These are phyloP conservation scores for Corvus hawaiiensis DNA, from an alignment of 2,113 vertebrate genomes.

Conservation along the genomic window DNA sequence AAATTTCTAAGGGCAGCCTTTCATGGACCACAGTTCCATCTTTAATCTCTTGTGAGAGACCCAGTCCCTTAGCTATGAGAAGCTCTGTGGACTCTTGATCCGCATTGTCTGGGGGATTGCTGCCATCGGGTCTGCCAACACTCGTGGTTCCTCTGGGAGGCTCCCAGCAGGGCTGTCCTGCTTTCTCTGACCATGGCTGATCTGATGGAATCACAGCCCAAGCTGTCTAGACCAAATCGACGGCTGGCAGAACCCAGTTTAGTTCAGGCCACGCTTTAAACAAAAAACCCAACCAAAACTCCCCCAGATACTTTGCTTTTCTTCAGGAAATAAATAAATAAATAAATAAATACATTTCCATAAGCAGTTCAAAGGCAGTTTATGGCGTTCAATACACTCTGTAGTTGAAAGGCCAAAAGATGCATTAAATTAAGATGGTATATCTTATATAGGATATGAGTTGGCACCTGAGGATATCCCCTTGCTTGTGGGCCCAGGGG, in stretches of 20 bases:
- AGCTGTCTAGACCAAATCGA: fast-evolving
- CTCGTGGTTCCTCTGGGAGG: background rate
- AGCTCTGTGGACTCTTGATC: background rate
- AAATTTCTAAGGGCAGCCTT: background rate
- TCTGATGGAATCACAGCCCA: background rate
- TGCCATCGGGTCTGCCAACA: fast-evolving
- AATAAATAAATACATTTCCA: background rate
- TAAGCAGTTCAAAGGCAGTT: background rate
- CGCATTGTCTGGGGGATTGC: background rate
- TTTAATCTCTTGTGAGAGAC: background rate
- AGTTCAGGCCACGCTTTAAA: background rate
- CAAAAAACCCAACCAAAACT: background rate
- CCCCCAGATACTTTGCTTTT: background rate
- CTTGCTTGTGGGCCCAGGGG: background rate
- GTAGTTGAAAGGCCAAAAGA: background rate
- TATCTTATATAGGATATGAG: background rate
- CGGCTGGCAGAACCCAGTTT: background rate
- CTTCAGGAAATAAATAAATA: background rate
- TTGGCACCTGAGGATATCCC: background rate
- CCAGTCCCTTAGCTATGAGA: too few relatives aligned
- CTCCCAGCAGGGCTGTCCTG: background rate
- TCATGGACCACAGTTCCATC: background rate
- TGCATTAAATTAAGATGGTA: background rate
- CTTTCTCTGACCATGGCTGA: background rate
- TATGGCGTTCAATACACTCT: background rate